phyloP scores from a whole-genome alignment of 2,113 vertebrate species.

The Seriola dumerili region DNA sequence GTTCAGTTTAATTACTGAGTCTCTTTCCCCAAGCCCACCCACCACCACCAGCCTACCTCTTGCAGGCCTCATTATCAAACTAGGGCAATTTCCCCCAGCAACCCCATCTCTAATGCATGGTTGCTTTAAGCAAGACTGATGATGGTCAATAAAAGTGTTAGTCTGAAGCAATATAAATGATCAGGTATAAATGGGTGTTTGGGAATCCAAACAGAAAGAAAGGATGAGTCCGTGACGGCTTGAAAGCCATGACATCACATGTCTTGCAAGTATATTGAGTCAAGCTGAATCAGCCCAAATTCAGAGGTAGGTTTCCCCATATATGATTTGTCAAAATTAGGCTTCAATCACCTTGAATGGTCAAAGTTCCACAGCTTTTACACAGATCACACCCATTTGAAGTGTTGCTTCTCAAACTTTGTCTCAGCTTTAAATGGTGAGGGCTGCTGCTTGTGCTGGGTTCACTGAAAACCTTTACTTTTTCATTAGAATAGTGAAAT shows the following conservation, averaged over 20 bases:
- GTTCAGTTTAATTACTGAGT: slow-evolving; percentile 84
- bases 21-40: slow-evolving; percentile 70
- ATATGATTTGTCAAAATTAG: slow-evolving; percentile 42
- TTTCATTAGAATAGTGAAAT: neutral
- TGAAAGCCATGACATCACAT: slow-evolving; percentile 48
- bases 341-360: slow-evolving; percentile 78
- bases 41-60: slow-evolving; percentile 68
- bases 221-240: slow-evolving; percentile 60
- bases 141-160: slow-evolving; percentile 68
- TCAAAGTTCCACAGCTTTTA: slow-evolving; percentile 51
- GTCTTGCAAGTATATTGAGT: slow-evolving; percentile 33
- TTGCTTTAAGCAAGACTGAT: slow-evolving; percentile 79
- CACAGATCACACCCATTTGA: slow-evolving; percentile 8
- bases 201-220: slow-evolving; percentile 65
- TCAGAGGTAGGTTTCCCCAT: slow-evolving; percentile 13
- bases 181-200: slow-evolving; percentile 63
- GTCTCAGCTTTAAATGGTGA: neutral
- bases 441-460: neutral
- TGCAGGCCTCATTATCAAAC: slow-evolving; percentile 78
- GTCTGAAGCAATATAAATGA: slow-evolving; percentile 74
- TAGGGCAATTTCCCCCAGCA: slow-evolving; percentile 72
- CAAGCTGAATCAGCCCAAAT: slow-evolving; percentile 58
- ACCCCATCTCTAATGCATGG: slow-evolving; percentile 64
- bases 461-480: neutral
- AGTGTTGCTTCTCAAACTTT: neutral